phyloP scores from a whole-genome alignment of 2,888 invertebrate species.

The Philonicus albiceps region DNA sequence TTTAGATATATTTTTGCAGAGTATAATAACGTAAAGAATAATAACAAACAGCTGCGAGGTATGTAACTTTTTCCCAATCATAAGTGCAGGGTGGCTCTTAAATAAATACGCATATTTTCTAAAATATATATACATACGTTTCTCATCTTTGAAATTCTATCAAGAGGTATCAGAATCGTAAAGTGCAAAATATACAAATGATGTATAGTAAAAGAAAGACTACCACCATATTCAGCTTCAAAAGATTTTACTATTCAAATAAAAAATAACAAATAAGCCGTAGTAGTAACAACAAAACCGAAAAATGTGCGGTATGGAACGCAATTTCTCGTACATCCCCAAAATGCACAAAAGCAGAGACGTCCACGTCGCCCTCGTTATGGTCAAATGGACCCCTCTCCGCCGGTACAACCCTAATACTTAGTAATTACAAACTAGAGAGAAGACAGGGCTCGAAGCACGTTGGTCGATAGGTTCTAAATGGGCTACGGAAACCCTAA shows the following conservation, averaged over 20 bases:
- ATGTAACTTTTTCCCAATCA: too few relatives aligned
- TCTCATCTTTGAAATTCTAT: too few relatives aligned
- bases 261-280: neutral
- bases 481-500: neutral
- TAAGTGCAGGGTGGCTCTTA: too few relatives aligned
- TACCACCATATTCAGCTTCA: neutral
- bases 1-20: too few relatives aligned
- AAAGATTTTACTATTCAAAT: neutral
- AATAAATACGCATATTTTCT: too few relatives aligned
- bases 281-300: neutral
- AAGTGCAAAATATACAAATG: too few relatives aligned
- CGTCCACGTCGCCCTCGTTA: neutral
- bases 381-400: neutral
- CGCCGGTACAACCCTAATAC: neutral
- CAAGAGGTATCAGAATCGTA: too few relatives aligned
- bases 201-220: too few relatives aligned
- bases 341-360: neutral
- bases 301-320: neutral
- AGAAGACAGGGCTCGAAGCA: neutral
- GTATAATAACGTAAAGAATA: too few relatives aligned
- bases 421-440: neutral
- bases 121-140: too few relatives aligned
- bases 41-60: too few relatives aligned
- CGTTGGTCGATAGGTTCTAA: neutral
- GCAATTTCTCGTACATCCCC: neutral